Base-by-base conservation (phyloP, 2,888 invertebrate genomes). In the Parnassius apollo region DNA sequence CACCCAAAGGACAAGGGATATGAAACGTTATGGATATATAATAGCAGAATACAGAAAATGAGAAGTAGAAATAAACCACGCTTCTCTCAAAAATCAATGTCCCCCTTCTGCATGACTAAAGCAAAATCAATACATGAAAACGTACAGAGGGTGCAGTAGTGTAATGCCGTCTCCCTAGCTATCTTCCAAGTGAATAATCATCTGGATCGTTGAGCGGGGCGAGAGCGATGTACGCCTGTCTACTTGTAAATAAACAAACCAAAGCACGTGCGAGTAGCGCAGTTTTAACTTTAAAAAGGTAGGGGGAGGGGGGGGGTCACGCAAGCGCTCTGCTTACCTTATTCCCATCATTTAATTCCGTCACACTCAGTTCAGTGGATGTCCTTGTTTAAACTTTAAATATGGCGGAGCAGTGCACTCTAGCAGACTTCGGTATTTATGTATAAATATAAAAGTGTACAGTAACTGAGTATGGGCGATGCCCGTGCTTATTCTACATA, bases 121-220 rank as follows among this genome's bases (percentile, higher is more conserved):
- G 55, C 52, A 61, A 61, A 57, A 61, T 61, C 61, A 57, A 61
- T 61, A 61, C 57, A 9, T 42, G 22, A 35, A 11, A 12, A 56
- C 12, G 42, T 50, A 42, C 22, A 50, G 56, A 50, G 22, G 18
- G 48, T 54, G 60, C 48, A 42, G n/a, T 52, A 13, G 52, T 35
- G 61, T 25, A 13, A 54, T 9, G 0, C 9, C 22, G 9, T 46
- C 56, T 35, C 51, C 51, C 74, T 73, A 77, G 73, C 69, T 74
- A 42, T 2, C 42, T n/a, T 42, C 46, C 46, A 46, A 59, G 42
- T 42, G 51, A 44, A n/a, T 48, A 52, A 44, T 22, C 44, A 50
- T 49, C 44, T 44, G 22, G 10, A 22, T 18, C 58, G 50, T 2
- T 13, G 13, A 42, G 44, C 18, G 57, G 2, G 8, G 8, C 46